Base-by-base conservation (phyloP, 2,113 vertebrate species). In the Enhydra lutris region DNA sequence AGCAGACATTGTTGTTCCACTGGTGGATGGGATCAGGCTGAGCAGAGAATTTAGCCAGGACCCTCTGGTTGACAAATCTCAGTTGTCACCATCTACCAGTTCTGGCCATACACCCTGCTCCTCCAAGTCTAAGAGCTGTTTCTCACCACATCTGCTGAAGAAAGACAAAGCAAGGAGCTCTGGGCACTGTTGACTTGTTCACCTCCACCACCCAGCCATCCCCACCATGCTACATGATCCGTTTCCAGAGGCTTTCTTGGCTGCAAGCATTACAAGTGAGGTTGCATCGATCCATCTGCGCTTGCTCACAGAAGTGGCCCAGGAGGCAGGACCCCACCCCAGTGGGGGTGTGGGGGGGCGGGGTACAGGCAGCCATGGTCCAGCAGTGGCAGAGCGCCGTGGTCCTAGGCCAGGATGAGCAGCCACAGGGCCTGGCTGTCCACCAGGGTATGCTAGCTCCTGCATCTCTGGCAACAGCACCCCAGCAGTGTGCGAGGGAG, bases 21-120 rank as follows among this genome's bases (percentile, higher is more conserved):
- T 67, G 76, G 0, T 69, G 87, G 24, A 97, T 84, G 39, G 97
- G 90, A 0, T 97, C 83, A 0, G 95, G 97, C 1, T 6, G 4
- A 1, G 39, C 89, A 0, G 39, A 76, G 31, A 98, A 98, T 12
- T 88, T 50, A 4, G 73, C 73, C 3, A 96, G 36, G 39, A 90
- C 26, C 0, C 24, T 63, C 52, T 55, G 36, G 65, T 80, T 45
- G 0, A 3, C 20, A 69, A 45, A 98, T 97, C 18, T 97, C 91
- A 3, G 94, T 92, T 84, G 47, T 88, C 92, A 47, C 92, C 88
- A 24, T 98, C 97, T 84, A 98, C 47, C 50, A 98, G 94, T 20
- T 98, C 96, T 12, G 57, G 95, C 97, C 97, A 98, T 6, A 98
- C 61, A 17, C 96, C 96, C 34, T 98, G 88, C 52, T 96, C 55